These are phyloP conservation scores for Pangasius krempfi DNA, from an alignment of 2,797 vertebrate species.

Conservation along the genomic window DNA sequence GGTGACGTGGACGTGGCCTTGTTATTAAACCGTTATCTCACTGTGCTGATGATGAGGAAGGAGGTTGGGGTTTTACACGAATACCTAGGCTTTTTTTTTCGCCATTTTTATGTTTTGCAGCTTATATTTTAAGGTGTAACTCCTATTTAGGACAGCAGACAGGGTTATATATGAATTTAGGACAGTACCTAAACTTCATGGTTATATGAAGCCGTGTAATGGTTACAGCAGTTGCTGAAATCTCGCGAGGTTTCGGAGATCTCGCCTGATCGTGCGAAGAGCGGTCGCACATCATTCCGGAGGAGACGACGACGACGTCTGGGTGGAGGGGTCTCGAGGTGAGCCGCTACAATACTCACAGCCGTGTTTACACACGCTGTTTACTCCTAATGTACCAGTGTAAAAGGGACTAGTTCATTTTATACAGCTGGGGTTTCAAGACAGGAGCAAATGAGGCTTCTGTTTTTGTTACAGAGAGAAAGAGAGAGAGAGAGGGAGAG, in stretches of 20 bases:
- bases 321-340: constrained; percentile 38
- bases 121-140: too few species aligned
- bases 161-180: too few species aligned
- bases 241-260: constrained; percentile 25
- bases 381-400: not conserved
- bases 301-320: constrained; percentile 52
- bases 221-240: not conserved
- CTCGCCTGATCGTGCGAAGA: constrained; percentile 16
- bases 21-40: not conserved
- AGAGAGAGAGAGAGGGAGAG: not conserved
- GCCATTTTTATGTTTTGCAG: too few species aligned
- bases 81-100: fast-evolving
- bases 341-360: constrained; percentile 26
- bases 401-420: not conserved
- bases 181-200: too few species aligned
- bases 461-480: not conserved
- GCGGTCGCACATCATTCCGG: constrained; percentile 51
- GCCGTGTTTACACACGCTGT: constrained; percentile 26
- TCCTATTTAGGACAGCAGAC: not conserved
- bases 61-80: not conserved
- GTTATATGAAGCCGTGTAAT: not conserved
- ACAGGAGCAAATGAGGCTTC: not conserved
- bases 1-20: not conserved
- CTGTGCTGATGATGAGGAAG: too few species aligned
- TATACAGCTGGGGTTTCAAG: not conserved